Evolutionary conservation across 2,888 invertebrate genomes (phyloP).

Genomic region (Globia sparganii): DNA sequence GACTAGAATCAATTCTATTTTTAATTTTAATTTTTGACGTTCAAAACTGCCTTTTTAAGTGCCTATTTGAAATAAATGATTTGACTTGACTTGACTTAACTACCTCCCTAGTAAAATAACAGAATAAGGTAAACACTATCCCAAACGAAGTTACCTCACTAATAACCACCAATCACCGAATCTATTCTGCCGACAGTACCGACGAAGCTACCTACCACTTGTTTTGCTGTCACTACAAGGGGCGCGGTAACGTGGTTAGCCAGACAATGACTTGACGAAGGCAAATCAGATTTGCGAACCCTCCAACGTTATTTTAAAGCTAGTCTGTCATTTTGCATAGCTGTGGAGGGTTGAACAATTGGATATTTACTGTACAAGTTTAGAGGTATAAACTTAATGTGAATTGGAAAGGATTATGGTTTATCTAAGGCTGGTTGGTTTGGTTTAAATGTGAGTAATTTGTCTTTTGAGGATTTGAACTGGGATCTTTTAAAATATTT

Average conservation of each 20-base stretch:
- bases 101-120: not conserved
- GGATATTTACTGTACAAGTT: constrained; percentile 60
- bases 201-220: constrained; percentile 42
- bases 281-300: constrained; percentile 89
- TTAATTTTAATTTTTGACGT: too few species aligned
- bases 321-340: constrained; percentile 87
- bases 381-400: constrained; percentile 54
- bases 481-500: too few species aligned
- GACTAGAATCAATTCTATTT: too few species aligned
- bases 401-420: constrained; percentile 45
- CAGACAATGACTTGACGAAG: constrained; percentile 89
- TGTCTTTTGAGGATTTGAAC: not conserved
- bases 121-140: constrained; percentile 13
- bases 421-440: constrained; percentile 19
- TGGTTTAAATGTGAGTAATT: not conserved
- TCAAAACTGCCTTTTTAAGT: too few species aligned
- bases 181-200: constrained; percentile 50
- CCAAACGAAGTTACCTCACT: constrained; percentile 38
- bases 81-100: too few species aligned
- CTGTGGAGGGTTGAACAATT: constrained; percentile 62
- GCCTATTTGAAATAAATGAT: too few species aligned
- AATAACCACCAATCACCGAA: constrained; percentile 54
- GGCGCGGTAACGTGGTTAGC: constrained; percentile 85
- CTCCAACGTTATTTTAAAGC: constrained; percentile 89
- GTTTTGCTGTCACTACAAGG: constrained; percentile 77